phyloP scores from a whole-genome alignment of 1,140 invertebrate species.

The Drosophila bocqueti region DNA sequence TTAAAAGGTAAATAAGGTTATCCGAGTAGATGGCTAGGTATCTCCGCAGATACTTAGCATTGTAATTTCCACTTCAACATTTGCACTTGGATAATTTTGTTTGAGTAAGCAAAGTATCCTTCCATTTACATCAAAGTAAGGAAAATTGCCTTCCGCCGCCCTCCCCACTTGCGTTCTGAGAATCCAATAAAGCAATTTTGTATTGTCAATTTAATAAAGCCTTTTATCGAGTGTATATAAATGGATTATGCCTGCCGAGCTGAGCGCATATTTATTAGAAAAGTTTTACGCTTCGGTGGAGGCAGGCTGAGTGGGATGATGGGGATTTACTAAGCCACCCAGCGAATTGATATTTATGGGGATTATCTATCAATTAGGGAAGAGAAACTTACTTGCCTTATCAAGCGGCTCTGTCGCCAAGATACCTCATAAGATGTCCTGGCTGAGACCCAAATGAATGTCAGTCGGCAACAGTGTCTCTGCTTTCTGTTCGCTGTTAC shows the following conservation, averaged over 20 bases:
- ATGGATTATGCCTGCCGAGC: slow-evolving; percentile 54
- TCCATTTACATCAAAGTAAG: slow-evolving; percentile 51
- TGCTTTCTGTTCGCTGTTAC: neutral
- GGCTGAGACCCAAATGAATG: slow-evolving; percentile 27
- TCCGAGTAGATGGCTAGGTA: neutral
- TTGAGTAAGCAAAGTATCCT: slow-evolving; percentile 28
- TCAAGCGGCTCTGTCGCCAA: slow-evolving; percentile 19
- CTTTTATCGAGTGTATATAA: slow-evolving; percentile 70
- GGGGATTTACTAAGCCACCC: slow-evolving; percentile 3
- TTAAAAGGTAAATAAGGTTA: neutral
- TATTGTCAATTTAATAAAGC: slow-evolving; percentile 78
- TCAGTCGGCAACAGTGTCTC: slow-evolving; percentile 1
- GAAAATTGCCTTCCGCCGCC: slow-evolving; percentile 28
- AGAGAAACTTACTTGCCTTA: slow-evolving; percentile 19
- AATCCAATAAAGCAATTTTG: slow-evolving; percentile 67
- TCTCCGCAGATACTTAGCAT: neutral
- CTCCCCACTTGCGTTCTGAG: neutral
- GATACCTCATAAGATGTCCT: slow-evolving; percentile 19
- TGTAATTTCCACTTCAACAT: slow-evolving; percentile 7
- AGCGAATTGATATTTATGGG: slow-evolving; percentile 51
- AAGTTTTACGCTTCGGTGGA: slow-evolving; percentile 46
- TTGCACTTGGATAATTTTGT: slow-evolving; percentile 32
- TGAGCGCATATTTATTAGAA: slow-evolving; percentile 64
- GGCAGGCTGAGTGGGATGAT: slow-evolving; percentile 8
- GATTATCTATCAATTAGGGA: slow-evolving; percentile 64